Percentiles rank a stretch among this genome's conserved stretches.
These are phyloP conservation scores for Mugil cephalus DNA, from an alignment of 2,113 vertebrate genomes.

Conservation along the genomic window DNA sequence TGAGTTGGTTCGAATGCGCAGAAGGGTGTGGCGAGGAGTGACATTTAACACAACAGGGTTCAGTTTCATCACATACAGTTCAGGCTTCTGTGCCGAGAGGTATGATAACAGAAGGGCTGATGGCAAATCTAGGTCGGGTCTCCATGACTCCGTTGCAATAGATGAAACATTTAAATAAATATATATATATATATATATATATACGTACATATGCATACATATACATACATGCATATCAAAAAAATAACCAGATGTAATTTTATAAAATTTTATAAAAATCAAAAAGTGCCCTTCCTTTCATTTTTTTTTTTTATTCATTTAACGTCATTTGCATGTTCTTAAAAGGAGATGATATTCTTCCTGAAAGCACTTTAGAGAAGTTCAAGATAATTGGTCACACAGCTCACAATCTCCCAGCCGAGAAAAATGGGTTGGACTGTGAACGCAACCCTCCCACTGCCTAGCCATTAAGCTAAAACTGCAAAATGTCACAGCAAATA, in stretches of 20 bases:
- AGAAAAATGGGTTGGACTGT: constrained; percentile 32
- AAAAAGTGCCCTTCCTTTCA: too few relatives aligned
- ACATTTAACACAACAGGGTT: constrained; percentile 22
- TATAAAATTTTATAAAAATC: too few relatives aligned
- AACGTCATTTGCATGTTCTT: too few relatives aligned
- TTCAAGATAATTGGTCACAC: constrained; percentile 2
- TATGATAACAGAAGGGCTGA: too few relatives aligned
- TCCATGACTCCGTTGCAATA: too few relatives aligned
- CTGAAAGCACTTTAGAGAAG: constrained; percentile 20
- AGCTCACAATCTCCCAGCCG: constrained; percentile 6
- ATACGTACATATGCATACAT: too few relatives aligned
- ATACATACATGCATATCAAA: too few relatives aligned
- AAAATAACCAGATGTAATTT: too few relatives aligned
- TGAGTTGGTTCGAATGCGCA: constrained; percentile 54
- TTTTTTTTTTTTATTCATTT: too few relatives aligned
- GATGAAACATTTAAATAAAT: too few relatives aligned
- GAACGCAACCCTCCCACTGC: constrained; percentile 35
- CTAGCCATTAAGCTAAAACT: background rate
- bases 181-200: too few relatives aligned
- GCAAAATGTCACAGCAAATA: background rate
- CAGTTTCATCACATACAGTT: constrained; percentile 3
- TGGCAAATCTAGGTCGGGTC: too few relatives aligned
- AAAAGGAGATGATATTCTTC: background rate
- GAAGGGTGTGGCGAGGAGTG: constrained; percentile 71
- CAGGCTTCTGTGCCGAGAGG: background rate